These are phyloP conservation scores for Gyps fulvus DNA, from an alignment of 2,113 vertebrate species.

Conservation along the genomic window DNA sequence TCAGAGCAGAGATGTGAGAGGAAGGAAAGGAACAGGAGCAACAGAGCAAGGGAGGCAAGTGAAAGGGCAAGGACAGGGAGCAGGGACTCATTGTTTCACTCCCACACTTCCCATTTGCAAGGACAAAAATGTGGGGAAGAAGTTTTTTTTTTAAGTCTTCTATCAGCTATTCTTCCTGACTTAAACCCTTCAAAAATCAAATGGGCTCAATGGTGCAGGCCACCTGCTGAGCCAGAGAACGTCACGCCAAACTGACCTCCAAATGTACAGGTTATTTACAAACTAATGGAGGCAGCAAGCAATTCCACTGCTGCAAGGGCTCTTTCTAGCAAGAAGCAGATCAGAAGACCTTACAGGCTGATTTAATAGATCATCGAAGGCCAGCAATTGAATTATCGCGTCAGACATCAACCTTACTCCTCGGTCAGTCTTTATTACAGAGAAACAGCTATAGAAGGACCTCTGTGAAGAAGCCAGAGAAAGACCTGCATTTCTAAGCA, in stretches of 20 bases:
- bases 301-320: conserved; percentile 3
- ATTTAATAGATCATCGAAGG: conserved; percentile 54
- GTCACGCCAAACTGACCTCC: neutral
- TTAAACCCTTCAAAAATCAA: neutral
- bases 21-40: neutral
- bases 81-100: neutral
- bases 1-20: neutral
- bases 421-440: conserved; percentile 8
- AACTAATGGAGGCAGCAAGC: conserved; percentile 37
- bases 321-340: conserved; percentile 20
- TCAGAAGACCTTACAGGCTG: conserved; percentile 13
- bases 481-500: conserved; percentile 28
- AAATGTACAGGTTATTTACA: conserved; percentile 38
- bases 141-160: neutral
- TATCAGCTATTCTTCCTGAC: neutral
- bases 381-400: neutral
- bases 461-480: neutral
- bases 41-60: neutral
- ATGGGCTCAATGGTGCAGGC: neutral
- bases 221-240: neutral
- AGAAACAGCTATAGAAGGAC: conserved; percentile 37
- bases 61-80: neutral
- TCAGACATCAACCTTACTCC: conserved; percentile 30
- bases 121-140: neutral
- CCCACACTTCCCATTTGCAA: neutral